phyloP scores from a whole-genome alignment of 2,888 invertebrate genomes.

The Polyommatus icarus region DNA sequence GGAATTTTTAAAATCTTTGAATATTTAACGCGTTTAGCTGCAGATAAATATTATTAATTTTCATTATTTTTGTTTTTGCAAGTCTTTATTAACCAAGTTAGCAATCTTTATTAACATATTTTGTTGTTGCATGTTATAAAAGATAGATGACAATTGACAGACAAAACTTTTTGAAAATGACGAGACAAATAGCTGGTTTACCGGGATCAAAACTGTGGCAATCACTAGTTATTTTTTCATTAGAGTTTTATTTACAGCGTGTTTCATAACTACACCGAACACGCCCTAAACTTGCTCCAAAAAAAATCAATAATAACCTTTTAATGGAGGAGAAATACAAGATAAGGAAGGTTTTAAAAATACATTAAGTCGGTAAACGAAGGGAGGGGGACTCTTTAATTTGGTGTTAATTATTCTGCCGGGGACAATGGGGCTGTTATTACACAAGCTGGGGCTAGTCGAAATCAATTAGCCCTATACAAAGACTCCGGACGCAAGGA shows the following conservation, averaged over 20 bases:
- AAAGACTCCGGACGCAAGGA: constrained; percentile 47
- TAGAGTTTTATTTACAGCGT: neutral
- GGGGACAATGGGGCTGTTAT: constrained; percentile 52
- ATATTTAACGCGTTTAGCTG: constrained; percentile 7
- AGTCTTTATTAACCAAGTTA: neutral
- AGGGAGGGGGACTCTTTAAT: constrained; percentile 52
- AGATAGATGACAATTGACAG: no score
- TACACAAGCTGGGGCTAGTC: constrained; percentile 51
- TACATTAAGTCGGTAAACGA: constrained; percentile 63
- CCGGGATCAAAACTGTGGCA: no score
- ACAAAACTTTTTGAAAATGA: no score
- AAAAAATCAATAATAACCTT: constrained; percentile 22
- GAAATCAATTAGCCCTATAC: constrained; percentile 71
- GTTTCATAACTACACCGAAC: neutral
- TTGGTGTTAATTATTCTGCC: constrained; percentile 68
- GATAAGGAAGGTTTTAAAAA: constrained; percentile 42
- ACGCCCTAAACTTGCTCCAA: neutral
- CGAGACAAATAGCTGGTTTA: no score
- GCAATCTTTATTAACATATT: no score
- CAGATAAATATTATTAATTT: neutral
- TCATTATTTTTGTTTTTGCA: neutral
- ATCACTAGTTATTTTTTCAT: no score
- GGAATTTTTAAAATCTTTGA: constrained; percentile 4
- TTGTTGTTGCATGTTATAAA: no score
- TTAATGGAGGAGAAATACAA: neutral